Conservation (phyloP, 2,797 vertebrate genomes). For the Poeciliopsis gracilis region DNA sequence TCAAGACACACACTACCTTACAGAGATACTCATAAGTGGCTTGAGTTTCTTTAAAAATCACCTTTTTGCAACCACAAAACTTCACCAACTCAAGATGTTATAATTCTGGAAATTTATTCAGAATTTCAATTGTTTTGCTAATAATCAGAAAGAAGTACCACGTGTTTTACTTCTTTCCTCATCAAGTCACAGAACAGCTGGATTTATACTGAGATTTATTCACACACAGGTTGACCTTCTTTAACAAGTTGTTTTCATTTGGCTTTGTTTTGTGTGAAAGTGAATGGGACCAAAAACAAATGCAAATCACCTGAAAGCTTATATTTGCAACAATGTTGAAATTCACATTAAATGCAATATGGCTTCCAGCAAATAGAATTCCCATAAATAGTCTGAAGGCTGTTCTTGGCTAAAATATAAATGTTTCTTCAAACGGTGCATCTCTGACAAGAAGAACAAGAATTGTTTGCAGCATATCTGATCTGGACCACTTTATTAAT, state of each 20-base stretch:
- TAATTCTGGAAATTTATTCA: background rate
- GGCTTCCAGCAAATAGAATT: background rate
- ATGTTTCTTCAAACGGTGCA: background rate
- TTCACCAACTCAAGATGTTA: background rate
- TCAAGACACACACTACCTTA: background rate
- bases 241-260: background rate
- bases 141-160: background rate
- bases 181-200: background rate
- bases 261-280: background rate
- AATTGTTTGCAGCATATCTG: background rate
- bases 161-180: background rate
- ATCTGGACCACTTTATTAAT: background rate
- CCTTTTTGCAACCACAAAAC: background rate
- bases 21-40: background rate
- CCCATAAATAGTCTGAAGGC: background rate
- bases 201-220: background rate
- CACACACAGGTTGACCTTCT: background rate
- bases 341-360: background rate
- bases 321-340: background rate
- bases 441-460: background rate
- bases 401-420: background rate
- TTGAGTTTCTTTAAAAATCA: background rate
- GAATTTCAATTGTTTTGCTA: background rate
- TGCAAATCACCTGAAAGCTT: background rate
- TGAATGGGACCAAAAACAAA: background rate